Evolutionary conservation across 2,888 invertebrate species (phyloP), one percentile per base, ranked within the genome.

Genomic region (Branchinecta sandiegonensis): DNA sequence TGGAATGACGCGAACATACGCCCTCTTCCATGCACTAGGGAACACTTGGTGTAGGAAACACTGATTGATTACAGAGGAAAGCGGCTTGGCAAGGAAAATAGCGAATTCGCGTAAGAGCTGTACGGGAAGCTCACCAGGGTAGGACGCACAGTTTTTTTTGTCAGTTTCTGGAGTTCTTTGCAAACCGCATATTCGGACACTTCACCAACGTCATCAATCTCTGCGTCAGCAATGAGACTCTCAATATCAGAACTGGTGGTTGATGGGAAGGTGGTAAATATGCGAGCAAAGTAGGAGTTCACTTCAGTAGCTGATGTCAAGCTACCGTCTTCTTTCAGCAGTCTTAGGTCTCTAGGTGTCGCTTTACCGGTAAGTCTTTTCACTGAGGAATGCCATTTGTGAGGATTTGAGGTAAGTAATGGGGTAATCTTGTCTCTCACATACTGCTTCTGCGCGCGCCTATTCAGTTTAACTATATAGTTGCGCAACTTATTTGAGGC

Each of bases 341-440:
- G 23, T 23, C 50, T 50, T 50, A 50, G n/a, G 50, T 50, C n/a
- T 13, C 13, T 50, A n/a, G 13, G 50, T 50, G 50, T 50, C 50
- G 50, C n/a, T 50, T n/a, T 50, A 50, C 50, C n/a, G n/a, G 50
- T n/a, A 50, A 50, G 50, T 50, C 50, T 50, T 50, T 50, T 50
- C n/a, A 50, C 50, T 50, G 50, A 50, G 13, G 50, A 50, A 50
- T 50, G 50, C 50, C 50, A 50, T 50, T 50, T 13, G 50, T 50
- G 50, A 13, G 50, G 50, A 50, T 50, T n/a, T 50, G 50, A 13
- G 13, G 50, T 50, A 50, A 50, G 50, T 50, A 50, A 50, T 13
- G 50, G 50, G 13, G 1, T 50, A 50, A 50, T 50, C n/a, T 50
- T 50, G 50, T 50, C 50, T 13, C 50, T 50, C 50, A 50, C 50